Conservation (phyloP, 2,113 vertebrate genomes). For the Dipodomys stephensi region DNA sequence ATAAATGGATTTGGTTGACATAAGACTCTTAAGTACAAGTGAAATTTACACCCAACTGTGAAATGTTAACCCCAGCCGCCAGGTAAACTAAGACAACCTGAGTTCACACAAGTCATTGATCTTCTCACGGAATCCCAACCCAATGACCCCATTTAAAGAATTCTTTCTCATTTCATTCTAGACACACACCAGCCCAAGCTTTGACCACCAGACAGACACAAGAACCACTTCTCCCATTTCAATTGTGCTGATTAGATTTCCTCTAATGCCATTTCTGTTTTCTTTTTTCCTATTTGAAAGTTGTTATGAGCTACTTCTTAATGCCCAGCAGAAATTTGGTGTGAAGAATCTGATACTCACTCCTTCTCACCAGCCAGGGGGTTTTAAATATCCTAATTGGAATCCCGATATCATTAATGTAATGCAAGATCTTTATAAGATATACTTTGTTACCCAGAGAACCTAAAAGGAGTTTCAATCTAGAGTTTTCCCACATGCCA, state of each 20-base stretch:
- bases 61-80: background rate
- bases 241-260: background rate
- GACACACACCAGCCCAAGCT: background rate
- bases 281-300: background rate
- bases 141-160: constrained; percentile 33
- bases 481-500: background rate
- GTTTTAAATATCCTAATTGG: constrained; percentile 65
- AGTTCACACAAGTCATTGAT: background rate
- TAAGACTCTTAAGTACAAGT: background rate
- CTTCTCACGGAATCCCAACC: constrained; percentile 14
- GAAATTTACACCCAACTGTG: constrained; percentile 17
- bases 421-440: constrained; percentile 21
- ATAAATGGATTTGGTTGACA: background rate
- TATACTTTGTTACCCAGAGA: background rate
- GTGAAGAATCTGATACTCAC: background rate
- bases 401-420: constrained; percentile 40
- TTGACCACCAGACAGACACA: background rate
- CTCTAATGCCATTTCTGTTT: too few species aligned
- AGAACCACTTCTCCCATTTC: background rate
- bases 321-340: constrained; percentile 22
- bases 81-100: constrained; percentile 50
- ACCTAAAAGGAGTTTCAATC: background rate
- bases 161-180: background rate
- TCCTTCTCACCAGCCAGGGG: background rate
- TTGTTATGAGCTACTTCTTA: background rate